phyloP scores from a whole-genome alignment of 2,113 vertebrate genomes.

The Loxodonta africana region DNA sequence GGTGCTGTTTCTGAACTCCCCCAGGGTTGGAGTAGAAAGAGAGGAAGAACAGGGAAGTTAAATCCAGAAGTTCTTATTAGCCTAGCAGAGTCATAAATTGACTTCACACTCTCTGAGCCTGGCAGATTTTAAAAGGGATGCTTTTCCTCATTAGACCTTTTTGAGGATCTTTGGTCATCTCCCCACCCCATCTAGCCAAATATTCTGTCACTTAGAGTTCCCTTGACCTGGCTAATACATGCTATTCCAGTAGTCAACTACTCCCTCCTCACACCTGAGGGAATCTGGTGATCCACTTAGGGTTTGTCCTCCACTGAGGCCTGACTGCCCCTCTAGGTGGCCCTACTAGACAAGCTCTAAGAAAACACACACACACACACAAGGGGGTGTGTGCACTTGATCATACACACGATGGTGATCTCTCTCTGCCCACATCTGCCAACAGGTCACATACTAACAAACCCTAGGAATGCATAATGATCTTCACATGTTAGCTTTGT shows the following conservation, averaged over 20 bases:
- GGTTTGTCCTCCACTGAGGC: not conserved
- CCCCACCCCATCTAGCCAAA: not conserved
- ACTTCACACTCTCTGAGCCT: not conserved
- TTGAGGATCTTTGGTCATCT: not conserved
- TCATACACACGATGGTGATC: not conserved
- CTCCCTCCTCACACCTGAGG: not conserved
- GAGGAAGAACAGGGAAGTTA: not conserved
- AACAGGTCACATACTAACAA: conserved; percentile 17
- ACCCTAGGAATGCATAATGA: conserved; percentile 28
- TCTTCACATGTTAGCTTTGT: not conserved
- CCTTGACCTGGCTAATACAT: not conserved
- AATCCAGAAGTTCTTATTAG: conserved; percentile 8
- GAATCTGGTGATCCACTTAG: not conserved
- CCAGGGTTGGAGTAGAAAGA: not conserved
- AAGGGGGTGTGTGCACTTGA: not conserved
- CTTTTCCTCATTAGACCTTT: not conserved
- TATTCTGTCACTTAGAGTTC: not conserved
- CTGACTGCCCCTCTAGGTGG: not conserved
- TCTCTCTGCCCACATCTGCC: not conserved
- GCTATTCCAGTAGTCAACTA: not conserved
- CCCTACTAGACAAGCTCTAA: not conserved
- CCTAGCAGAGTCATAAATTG: not conserved
- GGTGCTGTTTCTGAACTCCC: not conserved
- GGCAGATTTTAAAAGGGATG: not conserved
- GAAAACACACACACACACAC: not conserved